Evolutionary conservation across 1,140 invertebrate species (phyloP).

Genomic region (Zaprionus vittiger): DNA sequence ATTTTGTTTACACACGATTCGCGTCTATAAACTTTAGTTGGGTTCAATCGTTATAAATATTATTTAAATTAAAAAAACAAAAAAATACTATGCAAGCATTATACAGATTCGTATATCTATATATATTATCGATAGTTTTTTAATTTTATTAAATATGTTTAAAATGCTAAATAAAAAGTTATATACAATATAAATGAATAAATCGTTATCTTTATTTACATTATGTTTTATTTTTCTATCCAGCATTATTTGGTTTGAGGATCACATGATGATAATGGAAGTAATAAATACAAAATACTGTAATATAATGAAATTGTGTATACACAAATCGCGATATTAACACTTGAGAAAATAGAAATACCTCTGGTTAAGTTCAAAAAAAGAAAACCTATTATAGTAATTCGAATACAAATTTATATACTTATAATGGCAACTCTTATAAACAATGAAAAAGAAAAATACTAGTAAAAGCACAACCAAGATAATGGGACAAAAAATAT

Average conservation of each 20-base stretch:
- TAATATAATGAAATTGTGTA: constrained; percentile 30
- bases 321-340: constrained; percentile 67
- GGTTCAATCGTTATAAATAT: constrained; percentile 76
- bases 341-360: constrained; percentile 84
- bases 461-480: constrained; percentile 7
- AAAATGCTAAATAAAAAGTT: constrained; percentile 72
- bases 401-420: constrained; percentile 50
- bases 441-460: constrained; percentile 18
- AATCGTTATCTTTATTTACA: constrained; percentile 11
- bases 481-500: not conserved
- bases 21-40: constrained; percentile 64
- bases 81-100: constrained; percentile 14
- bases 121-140: constrained; percentile 57
- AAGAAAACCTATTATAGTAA: constrained; percentile 62
- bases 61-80: not conserved
- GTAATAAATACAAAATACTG: constrained; percentile 43
- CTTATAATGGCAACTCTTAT: constrained; percentile 28
- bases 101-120: constrained; percentile 21
- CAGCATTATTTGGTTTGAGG: constrained; percentile 9
- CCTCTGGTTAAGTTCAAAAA: constrained; percentile 84
- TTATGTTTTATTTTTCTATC: constrained; percentile 3
- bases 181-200: constrained; percentile 65
- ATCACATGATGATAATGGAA: constrained; percentile 49
- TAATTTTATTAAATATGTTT: constrained; percentile 81
- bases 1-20: constrained; percentile 62